Conservation (phyloP, 2,797 vertebrate genomes). For the Coreius guichenoti region DNA sequence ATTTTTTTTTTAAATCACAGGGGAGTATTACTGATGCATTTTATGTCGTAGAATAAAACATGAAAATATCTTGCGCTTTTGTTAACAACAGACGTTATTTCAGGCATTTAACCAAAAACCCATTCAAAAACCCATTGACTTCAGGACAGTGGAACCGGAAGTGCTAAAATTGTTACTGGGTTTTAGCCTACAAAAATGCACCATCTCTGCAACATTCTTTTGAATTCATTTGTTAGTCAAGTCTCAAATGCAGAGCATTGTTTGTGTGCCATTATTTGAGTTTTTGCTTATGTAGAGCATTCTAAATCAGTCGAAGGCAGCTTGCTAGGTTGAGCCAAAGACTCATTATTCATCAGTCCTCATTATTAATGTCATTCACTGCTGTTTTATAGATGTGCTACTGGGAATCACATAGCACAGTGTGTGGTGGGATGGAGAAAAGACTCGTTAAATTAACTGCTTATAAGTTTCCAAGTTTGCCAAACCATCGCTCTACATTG, state of each 20-base stretch:
- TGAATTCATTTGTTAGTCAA: neutral
- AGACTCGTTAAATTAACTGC: conserved; percentile 15
- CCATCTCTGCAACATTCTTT: neutral
- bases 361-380: conserved; percentile 27
- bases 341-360: conserved; percentile 15
- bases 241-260: neutral
- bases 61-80: neutral
- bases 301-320: conserved; percentile 9
- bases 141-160: neutral
- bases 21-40: neutral
- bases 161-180: neutral
- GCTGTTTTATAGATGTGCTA: conserved; percentile 28
- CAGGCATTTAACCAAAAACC: neutral
- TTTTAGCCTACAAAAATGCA: neutral
- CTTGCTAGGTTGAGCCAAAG: neutral
- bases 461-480: neutral
- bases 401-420: conserved; percentile 8
- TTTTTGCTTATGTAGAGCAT: neutral
- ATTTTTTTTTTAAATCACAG: neutral
- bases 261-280: neutral
- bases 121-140: neutral
- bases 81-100: neutral
- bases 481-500: neutral
- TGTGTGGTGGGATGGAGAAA: conserved; percentile 3
- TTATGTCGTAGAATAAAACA: neutral